Conservation (phyloP, 2,797 vertebrate species). For the Coilia nasus region DNA sequence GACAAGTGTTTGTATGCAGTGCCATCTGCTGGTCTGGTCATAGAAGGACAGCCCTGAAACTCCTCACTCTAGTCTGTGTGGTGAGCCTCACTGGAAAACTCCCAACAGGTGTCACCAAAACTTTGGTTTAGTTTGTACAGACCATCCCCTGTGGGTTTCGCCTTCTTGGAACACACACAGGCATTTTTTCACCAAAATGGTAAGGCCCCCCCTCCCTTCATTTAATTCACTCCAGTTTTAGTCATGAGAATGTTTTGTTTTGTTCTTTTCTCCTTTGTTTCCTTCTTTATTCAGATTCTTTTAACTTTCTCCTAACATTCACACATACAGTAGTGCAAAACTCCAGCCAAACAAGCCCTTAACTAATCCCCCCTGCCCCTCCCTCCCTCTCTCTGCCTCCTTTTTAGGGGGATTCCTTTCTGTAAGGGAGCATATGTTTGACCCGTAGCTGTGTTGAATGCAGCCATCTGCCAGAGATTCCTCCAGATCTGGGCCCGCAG, state of each 20-base stretch:
- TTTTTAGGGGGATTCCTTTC: conserved; percentile 50
- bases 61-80: neutral
- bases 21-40: neutral
- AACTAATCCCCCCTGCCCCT: neutral
- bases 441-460: conserved; percentile 74
- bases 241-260: conserved; percentile 18
- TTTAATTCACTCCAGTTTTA: conserved; percentile 12
- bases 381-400: neutral
- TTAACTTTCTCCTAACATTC: neutral
- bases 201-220: no score
- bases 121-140: neutral
- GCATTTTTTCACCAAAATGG: neutral
- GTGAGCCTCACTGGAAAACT: no score
- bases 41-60: neutral
- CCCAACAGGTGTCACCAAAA: conserved; percentile 1
- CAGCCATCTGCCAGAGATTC: conserved; percentile 77
- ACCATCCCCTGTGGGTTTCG: neutral
- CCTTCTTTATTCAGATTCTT: neutral
- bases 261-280: neutral
- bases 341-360: conserved; percentile 21
- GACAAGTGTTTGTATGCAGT: neutral
- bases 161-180: neutral
- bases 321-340: conserved; percentile 16
- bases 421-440: conserved; percentile 74
- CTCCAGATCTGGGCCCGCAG: conserved; percentile 55